Base-by-base conservation (phyloP, 1,140 invertebrate species). In the Hetaerina americana region DNA sequence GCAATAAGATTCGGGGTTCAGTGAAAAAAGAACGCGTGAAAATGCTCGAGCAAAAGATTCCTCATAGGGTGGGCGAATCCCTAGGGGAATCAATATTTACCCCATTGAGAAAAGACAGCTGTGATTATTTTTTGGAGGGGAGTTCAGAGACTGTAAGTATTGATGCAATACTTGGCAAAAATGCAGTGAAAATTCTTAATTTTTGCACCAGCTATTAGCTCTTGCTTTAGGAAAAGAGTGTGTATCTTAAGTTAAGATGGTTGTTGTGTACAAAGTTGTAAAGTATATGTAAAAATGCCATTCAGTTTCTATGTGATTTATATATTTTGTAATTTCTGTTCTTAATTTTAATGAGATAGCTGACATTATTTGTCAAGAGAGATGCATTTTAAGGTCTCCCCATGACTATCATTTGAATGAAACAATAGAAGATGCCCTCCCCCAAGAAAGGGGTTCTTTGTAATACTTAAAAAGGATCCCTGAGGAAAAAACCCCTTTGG, bases 261-360 rank as follows among this genome's bases (percentile, higher is more conserved):
- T 57, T 57, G 40, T 57, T 57, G 40, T 57, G 40, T 57, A 57
- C 40, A 57, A 57, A 57, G 40, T 57, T 57, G 40, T 57, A 57
- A 2, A 57, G 40, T 57, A 57, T 57, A 18, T 57, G 40, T 57
- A 57, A 57, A 57, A 57, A 57, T 57, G 40, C 40, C 22, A 57
- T 57, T 57, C 40, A 12, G 22, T 57, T 57, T 18, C 40, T n/a
- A 57, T 57, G 40, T 57, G 40, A 57, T 57, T 57, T 57, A 57
- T 57, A 57, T 57, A 57, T 57, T 57, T 57, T 57, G 40, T 57
- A 57, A 57, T 57, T 57, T 57, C 40, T 57, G 40, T 57, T 57
- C 22, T 57, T 57, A n/a, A 57, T 57, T 57, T 57, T 57, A 57
- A n/a, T 18, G 40, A 18, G 40, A 57, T 57, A 57, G 40, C 22